Base-by-base conservation (phyloP, 2,888 invertebrate genomes). In the Agonum fuliginosum region DNA sequence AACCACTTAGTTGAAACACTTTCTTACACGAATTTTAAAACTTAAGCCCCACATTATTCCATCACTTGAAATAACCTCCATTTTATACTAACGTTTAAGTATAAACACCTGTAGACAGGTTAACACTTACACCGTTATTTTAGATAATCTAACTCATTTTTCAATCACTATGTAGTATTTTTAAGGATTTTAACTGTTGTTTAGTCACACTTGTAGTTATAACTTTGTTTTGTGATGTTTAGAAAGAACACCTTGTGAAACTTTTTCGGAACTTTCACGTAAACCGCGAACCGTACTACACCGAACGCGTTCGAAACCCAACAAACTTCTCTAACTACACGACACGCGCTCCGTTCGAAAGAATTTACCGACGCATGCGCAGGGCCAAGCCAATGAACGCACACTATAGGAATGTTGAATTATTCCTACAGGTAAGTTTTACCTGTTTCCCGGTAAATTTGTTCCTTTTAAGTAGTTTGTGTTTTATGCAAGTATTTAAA, bases 41-140 rank as follows among this genome's bases (percentile, higher is more conserved):
- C 14, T n/a, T 20, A 34, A 27, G 22, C 34, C 14, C 48, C 51
- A 30, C 54, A 67, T 62, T 51, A 43, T 70, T 69, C 30, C 54
- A 54, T 69, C 78, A 72, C 71, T 72, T 65, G 41, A 58, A 73
- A 58, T 78, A 78, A 79, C 78, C 74, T 78, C 80, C 80, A 80
- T 80, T 80, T 80, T 80, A 80, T 74, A 78, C 79, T 74, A 79
- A 74, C 67, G 75, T 75, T 74, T 70, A 77, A 67, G 78, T 74
- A 37, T 14, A 78, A 79, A 80, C 81, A 81, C 81, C 81, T 81
- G 80, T 81, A 79, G 80, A 78, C 79, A 78, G 79, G 79, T 80
- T 79, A 67, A 62, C 78, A 41, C 67, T 79, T n/a, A n/a, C 80
- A 81, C 81, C 80, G 80, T 80, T 80, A 78, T 67, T 78, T 74